Evolutionary conservation across 2,888 invertebrate species (phyloP).

Genomic region (Coleophora deauratella): DNA sequence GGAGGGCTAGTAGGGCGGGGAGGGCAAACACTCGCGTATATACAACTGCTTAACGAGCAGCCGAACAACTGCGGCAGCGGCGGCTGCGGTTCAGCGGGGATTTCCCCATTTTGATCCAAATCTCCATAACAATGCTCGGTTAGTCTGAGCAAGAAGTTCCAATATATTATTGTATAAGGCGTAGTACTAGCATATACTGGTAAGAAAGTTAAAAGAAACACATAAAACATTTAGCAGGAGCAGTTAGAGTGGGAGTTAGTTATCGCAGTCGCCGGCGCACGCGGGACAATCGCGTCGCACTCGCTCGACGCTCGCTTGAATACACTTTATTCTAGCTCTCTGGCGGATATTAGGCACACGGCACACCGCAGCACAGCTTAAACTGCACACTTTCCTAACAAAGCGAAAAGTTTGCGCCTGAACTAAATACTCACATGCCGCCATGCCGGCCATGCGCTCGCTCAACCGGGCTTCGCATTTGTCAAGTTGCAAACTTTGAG

Average conservation of each 20-base stretch:
- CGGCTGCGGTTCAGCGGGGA: constrained; percentile 34
- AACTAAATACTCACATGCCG: constrained; percentile 49
- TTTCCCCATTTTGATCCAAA: constrained; percentile 22
- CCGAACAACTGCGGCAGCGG: constrained; percentile 10
- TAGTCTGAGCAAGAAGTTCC: too few species aligned
- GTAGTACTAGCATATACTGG: too few species aligned
- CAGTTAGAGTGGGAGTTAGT: constrained; percentile 40
- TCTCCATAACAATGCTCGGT: too few species aligned
- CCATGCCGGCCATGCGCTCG: constrained; percentile 37
- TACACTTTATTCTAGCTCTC: constrained; percentile 37
- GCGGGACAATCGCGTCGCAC: constrained; percentile 25
- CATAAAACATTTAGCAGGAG: constrained; percentile 29
- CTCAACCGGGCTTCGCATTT: constrained; percentile 44
- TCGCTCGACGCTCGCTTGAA: constrained; percentile 33
- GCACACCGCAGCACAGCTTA: constrained; percentile 46
- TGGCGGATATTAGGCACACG: constrained; percentile 57
- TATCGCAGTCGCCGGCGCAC: constrained; percentile 29
- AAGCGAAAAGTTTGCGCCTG: constrained; percentile 56
- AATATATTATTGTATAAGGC: too few species aligned
- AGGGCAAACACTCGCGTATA: constrained; percentile 42
- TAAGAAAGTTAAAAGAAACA: background rate
- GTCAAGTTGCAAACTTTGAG: constrained; percentile 43
- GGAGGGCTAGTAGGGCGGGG: constrained; percentile 46
- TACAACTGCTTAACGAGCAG: constrained; percentile 55
- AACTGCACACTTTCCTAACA: constrained; percentile 55